Base-by-base conservation (phyloP, 2,797 vertebrate genomes). In the Pseudochirops corinnae region DNA sequence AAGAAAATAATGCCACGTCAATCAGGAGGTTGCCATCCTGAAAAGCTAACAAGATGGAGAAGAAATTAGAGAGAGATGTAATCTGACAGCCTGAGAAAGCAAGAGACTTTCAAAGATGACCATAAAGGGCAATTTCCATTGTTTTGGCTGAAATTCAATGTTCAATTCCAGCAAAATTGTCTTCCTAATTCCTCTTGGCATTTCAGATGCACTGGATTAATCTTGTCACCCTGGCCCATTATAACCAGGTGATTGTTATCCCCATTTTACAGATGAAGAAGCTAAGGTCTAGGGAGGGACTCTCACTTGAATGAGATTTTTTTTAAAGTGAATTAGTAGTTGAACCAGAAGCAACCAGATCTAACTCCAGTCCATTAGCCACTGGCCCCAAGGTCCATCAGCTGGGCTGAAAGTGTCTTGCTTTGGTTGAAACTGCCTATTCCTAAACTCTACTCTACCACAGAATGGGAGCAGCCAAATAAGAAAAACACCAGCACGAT, bases 391-490 rank as follows among this genome's bases (percentile, higher is more conserved):
- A 90, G 53, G 33, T 57, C 56, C 90, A 29, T 0, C 0, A 7
- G 57, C 82, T 50, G 29, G n/a, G 60, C 53, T 97, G 96, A 97
- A 98, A 98, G 96, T 97, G 94, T 98, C 98, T 98, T 97, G 97
- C 98, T 98, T 98, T 97, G 56, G 93, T 96, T 94, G 67, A 62
- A 62, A 94, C n/a, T 94, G 95, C 92, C 74, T 18, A n/a, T 97
- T 92, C 90, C 96, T 87, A 90, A 82, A 95, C 82, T 92, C 90
- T 90, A 50, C 13, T 57, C 58, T 94, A 4, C 91, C 62, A 90
- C 93, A 93, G 94, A 97, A 52, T 13, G 50, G 90, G 52, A 33
- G 31, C 6, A 33, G 24, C 39, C 90, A 53, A 31, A 53, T 55
- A 67, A 39, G 94, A 55, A 16, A 56, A 92, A 97, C 50, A 50